A percentile compares a stretch with the other conserved stretches of the same genome.
Evolutionary conservation across 2,888 invertebrate species (phyloP).

Genomic region (Andrena marginata): DNA sequence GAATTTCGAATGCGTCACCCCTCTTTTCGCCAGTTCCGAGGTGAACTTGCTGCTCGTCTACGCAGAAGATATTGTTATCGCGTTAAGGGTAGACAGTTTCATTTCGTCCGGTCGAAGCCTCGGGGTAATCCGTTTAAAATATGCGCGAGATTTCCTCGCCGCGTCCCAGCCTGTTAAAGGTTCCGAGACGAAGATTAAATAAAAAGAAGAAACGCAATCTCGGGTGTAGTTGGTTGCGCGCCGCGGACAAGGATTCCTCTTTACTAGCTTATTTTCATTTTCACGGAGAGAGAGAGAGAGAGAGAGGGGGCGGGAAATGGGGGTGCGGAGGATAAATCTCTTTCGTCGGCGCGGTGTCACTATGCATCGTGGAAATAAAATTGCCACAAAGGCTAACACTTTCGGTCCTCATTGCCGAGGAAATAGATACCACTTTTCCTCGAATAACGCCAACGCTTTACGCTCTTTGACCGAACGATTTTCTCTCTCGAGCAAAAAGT

Average conservation of each 20-base stretch:
- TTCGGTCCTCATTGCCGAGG: neutral
- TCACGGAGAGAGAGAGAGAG: no score
- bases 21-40: slow-evolving; percentile 86
- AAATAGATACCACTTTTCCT: neutral
- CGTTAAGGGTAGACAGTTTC: neutral
- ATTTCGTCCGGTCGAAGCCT: neutral
- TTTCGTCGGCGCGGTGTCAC: slow-evolving; percentile 1
- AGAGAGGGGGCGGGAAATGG: no score
- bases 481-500: neutral
- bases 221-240: neutral
- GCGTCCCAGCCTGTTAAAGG: neutral
- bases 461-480: neutral
- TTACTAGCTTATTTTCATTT: slow-evolving; percentile 1
- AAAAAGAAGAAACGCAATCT: slow-evolving; percentile 12
- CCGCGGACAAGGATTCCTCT: neutral
- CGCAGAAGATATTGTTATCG: slow-evolving; percentile 53
- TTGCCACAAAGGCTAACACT: neutral
- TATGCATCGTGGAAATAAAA: neutral
- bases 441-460: neutral
- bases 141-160: neutral
- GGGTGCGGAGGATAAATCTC: slow-evolving; percentile 18
- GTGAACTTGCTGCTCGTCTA: slow-evolving; percentile 90
- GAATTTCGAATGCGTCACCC: slow-evolving; percentile 88
- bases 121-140: slow-evolving; percentile 30
- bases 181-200: slow-evolving; percentile 12